phyloP scores from a whole-genome alignment of 1,140 invertebrate species.

The Chymomyza costata region DNA sequence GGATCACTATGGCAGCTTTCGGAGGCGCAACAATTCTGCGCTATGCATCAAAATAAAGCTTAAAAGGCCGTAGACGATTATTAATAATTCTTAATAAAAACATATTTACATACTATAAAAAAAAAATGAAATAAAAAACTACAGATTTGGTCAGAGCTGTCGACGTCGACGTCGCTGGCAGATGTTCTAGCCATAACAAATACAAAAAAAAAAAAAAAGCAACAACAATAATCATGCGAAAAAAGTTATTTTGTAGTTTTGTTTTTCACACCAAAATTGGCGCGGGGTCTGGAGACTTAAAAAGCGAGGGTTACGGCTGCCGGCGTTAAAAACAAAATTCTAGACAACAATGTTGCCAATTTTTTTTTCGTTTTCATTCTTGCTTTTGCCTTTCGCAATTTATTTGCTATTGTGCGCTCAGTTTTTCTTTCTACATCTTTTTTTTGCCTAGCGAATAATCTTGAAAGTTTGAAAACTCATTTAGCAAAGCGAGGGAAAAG shows the following conservation, averaged over 20 bases:
- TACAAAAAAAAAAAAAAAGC: slow-evolving; percentile 17
- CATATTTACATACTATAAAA: no score
- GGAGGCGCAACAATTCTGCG: no score
- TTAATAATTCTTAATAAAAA: no score
- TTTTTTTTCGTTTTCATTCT: slow-evolving; percentile 20
- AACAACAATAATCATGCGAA: slow-evolving; percentile 28
- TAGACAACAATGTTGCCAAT: slow-evolving; percentile 23
- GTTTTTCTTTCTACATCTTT: slow-evolving; percentile 12
- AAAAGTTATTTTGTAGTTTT: slow-evolving; percentile 15
- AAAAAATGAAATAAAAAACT: no score
- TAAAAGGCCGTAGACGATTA: no score
- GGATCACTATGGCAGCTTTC: no score
- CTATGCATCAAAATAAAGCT: no score
- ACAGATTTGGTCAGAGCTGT: no score
- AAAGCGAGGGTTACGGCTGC: slow-evolving; percentile 8
- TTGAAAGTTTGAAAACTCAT: slow-evolving; percentile 23
- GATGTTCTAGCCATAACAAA: no score
- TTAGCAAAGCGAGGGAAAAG: no score
- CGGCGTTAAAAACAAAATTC: slow-evolving; percentile 37
- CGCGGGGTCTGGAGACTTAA: not conserved
- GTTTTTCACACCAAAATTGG: slow-evolving; percentile 44
- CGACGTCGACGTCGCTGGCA: no score
- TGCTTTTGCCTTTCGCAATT: slow-evolving; percentile 52
- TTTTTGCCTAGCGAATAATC: slow-evolving; percentile 16
- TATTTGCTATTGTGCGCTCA: slow-evolving; percentile 54